These are phyloP conservation scores for Dolichoris vasculosae DNA, from an alignment of 1,140 invertebrate genomes.

Conservation along the genomic window DNA sequence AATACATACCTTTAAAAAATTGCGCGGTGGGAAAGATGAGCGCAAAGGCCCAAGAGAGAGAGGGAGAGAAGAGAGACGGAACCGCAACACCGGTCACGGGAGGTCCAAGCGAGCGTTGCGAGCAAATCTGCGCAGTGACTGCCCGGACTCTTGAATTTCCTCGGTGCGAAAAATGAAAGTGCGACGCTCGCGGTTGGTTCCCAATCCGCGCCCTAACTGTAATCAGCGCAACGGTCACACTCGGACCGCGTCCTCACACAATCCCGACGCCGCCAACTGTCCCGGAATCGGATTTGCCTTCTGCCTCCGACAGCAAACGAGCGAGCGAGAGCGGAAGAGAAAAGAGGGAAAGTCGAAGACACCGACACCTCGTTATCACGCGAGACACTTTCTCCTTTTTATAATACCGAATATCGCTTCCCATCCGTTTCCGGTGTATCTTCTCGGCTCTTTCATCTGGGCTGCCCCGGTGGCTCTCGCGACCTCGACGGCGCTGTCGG, in stretches of 20 bases:
- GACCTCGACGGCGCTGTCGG: not conserved
- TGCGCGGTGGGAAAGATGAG: not conserved
- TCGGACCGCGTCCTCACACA: too few species aligned
- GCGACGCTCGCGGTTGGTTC: not conserved
- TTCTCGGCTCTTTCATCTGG: not conserved
- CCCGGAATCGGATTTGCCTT: not conserved
- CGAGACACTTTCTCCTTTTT: not conserved
- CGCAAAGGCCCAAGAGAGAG: not conserved
- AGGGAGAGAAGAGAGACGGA: not conserved
- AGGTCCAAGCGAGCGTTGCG: too few species aligned
- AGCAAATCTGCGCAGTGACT: not conserved
- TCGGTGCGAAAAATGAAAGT: constrained; percentile 15
- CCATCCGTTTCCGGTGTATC: not conserved
- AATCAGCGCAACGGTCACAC: not conserved
- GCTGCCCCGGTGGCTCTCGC: not conserved
- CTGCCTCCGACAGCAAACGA: not conserved
- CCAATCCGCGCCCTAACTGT: not conserved
- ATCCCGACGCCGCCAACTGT: not conserved
- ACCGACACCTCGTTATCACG: not conserved
- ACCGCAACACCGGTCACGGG: not conserved
- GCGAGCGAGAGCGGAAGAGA: not conserved
- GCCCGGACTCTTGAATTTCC: not conserved
- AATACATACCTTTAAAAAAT: not conserved
- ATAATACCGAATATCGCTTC: not conserved
- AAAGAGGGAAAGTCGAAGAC: not conserved